Percentiles rank a stretch among this genome's conserved stretches.
Conservation (phyloP, 2,797 vertebrate species). For the Myripristis jacobus region DNA sequence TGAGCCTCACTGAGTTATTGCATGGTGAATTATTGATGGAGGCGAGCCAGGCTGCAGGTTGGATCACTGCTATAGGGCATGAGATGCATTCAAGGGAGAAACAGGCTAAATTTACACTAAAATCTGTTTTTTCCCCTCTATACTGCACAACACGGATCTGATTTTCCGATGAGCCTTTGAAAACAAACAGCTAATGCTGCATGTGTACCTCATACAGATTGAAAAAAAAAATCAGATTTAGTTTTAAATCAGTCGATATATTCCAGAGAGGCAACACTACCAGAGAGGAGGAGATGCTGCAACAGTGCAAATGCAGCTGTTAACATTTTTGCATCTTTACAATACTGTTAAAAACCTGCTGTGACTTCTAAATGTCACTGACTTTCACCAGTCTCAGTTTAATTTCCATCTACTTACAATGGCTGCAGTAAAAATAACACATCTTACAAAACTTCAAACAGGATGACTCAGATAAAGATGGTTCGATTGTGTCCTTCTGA, state of each 20-base stretch:
- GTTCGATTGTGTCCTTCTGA: not conserved
- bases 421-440: too few relatives aligned
- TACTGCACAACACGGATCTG: slow-evolving; percentile 1
- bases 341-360: too few relatives aligned
- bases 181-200: not conserved
- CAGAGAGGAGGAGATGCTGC: not conserved
- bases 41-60: slow-evolving; percentile 52
- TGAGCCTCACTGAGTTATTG: slow-evolving; percentile 58
- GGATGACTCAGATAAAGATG: not conserved
- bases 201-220: not conserved
- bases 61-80: slow-evolving; percentile 40
- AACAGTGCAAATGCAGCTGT: not conserved
- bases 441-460: not conserved
- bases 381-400: not conserved
- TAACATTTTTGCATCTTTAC: not conserved
- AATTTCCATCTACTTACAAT: not conserved
- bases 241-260: not conserved
- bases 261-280: not conserved
- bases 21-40: slow-evolving; percentile 75
- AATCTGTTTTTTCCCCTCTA: slow-evolving; percentile 8
- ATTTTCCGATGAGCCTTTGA: not conserved
- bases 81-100: slow-evolving; percentile 31
- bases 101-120: slow-evolving; percentile 11
- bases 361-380: too few relatives aligned
- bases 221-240: slow-evolving; percentile 10